These are phyloP conservation scores for Fregata magnificens DNA, from an alignment of 2,113 vertebrate species.

Conservation along the genomic window DNA sequence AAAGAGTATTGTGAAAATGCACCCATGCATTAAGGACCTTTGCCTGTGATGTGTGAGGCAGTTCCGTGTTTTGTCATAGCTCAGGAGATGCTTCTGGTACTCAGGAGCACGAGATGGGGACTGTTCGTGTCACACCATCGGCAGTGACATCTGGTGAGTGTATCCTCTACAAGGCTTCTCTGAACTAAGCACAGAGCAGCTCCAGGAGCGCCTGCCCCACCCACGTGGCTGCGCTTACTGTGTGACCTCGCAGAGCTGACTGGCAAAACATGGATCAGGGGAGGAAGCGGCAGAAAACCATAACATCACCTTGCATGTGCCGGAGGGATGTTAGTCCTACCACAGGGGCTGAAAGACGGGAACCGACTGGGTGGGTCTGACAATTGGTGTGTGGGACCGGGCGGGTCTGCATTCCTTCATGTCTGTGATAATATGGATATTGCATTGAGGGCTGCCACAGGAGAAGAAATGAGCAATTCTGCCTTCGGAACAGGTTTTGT, in stretches of 20 bases:
- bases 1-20: background rate
- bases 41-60: background rate
- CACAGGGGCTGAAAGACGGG: background rate
- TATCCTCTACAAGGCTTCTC: background rate
- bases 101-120: fast-evolving
- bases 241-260: background rate
- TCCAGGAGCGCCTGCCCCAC: background rate
- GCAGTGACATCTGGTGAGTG: background rate
- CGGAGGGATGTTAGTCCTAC: background rate
- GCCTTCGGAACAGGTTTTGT: background rate
- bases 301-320: background rate
- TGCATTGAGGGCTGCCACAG: background rate
- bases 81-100: background rate
- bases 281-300: background rate
- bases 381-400: fast-evolving
- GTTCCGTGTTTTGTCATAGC: background rate
- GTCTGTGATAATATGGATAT: background rate
- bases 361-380: background rate
- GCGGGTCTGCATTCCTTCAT: background rate
- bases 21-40: background rate
- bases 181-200: background rate
- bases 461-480: background rate
- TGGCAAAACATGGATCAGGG: fast-evolving
- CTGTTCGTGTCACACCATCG: background rate
- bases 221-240: fast-evolving